Base-by-base conservation (phyloP, 2,888 invertebrate genomes). In the Epinotia demarniana region DNA sequence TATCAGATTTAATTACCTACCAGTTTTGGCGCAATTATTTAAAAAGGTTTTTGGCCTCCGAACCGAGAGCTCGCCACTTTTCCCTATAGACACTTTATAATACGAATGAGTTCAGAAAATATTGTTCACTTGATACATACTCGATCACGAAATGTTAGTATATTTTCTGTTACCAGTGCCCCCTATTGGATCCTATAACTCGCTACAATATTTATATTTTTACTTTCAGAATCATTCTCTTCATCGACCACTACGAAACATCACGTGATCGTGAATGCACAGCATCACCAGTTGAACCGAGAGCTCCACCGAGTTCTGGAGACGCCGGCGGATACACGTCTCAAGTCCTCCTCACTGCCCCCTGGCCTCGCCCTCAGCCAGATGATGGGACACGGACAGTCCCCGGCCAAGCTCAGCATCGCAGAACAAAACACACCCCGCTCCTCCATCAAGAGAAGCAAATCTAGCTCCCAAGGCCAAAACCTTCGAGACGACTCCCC, bases 311-410 rank as follows among this genome's bases (percentile, higher is more conserved):
- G 89, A 86, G 90, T 91, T 43, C 77, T 92, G 78, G 92, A 92
- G 74, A 87, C 91, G 16, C 92, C 94, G 0, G 89, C 84, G 80
- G 95, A 95, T 83, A 92, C 92, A 49, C 95, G 95, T 89, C 83
- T 95, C 80, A 96, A 96, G 87, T 96, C 96, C 77, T 95, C 96
- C 46, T 96, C 96, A 77, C 89, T 96, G 73, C 96, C 96, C 43
- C 95, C 95, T 19, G 96, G 96, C 53, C 87, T 95, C 78, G 95
- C 95, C 58, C 90, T 95, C 5, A 88, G 91, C 76, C 94, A 93
- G 62, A 85, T 92, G 49, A 90, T 95, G 5, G 94, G 93, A 12
- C 94, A 92, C 61, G 94, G 93, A 11, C 94, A 92, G 60, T 90
- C 95, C 0, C 92, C 93, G 39, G 89, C 91, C 66, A 95, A 95